Percentiles rank a stretch among this genome's conserved stretches.
Conservation (phyloP, 2,113 vertebrate genomes). For the Tinamus guttatus region DNA sequence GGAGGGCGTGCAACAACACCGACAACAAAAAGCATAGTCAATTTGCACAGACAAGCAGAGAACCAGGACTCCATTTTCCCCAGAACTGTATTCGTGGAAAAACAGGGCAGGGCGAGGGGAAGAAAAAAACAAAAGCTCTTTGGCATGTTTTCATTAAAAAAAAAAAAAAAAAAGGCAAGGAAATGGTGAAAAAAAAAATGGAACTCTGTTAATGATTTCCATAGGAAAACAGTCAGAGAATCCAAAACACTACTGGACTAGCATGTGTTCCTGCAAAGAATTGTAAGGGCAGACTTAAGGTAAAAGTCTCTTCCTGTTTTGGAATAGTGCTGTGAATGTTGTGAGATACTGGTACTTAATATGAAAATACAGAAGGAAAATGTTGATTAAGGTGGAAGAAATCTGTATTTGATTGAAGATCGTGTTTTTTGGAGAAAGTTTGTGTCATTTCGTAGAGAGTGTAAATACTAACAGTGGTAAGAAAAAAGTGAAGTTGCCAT, state of each 20-base stretch:
- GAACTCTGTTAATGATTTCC: constrained; percentile 22
- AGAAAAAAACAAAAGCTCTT: constrained; percentile 42
- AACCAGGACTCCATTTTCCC: constrained; percentile 52
- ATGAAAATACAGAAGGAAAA: background rate
- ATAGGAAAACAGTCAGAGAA: constrained; percentile 28
- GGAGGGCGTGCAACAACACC: constrained; percentile 46
- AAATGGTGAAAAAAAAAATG: background rate
- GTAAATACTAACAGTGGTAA: background rate
- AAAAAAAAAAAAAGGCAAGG: constrained; percentile 47
- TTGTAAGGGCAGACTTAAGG: background rate
- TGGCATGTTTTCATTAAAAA: constrained; percentile 25
- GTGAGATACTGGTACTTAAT: background rate
- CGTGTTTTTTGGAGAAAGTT: background rate
- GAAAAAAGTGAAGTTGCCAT: background rate
- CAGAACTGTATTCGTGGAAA: constrained; percentile 52
- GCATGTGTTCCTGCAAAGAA: background rate
- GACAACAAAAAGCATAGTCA: constrained; percentile 71
- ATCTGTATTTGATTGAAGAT: background rate
- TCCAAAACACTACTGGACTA: background rate
- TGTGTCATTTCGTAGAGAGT: background rate
- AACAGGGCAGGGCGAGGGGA: background rate
- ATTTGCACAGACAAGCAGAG: constrained; percentile 59
- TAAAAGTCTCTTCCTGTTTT: background rate
- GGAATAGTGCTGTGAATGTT: background rate
- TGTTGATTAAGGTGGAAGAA: background rate